A percentile compares a stretch with the other conserved stretches of the same genome.
phyloP scores from a whole-genome alignment of 2,797 vertebrate genomes.

The Centropyge bicolor region DNA sequence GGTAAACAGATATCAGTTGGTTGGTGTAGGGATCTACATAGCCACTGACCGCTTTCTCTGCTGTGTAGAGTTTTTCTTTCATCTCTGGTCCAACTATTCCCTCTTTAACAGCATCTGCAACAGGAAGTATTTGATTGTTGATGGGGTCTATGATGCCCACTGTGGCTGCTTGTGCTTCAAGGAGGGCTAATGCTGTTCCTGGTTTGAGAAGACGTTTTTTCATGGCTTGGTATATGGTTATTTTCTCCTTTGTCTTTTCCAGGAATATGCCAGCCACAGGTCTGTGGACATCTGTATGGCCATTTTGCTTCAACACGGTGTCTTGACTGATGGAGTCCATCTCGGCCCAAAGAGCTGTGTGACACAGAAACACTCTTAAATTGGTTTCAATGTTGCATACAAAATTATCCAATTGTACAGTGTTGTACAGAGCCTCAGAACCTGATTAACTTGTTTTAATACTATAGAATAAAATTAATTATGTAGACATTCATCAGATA shows the following conservation, averaged over 20 bases:
- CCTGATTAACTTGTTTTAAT: background rate
- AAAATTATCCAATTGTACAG: background rate
- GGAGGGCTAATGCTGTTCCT: constrained; percentile 90
- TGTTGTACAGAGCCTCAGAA: no score
- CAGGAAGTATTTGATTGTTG: constrained; percentile 88
- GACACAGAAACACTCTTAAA: constrained; percentile 41
- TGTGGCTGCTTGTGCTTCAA: constrained; percentile 94
- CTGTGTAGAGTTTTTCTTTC: constrained; percentile 92
- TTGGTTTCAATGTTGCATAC: constrained; percentile 1
- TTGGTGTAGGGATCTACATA: constrained; percentile 92
- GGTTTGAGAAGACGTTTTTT: constrained; percentile 91
- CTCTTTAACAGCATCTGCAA: constrained; percentile 90
- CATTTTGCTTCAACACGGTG: constrained; percentile 57
- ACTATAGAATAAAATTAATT: background rate
- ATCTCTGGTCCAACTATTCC: constrained; percentile 92
- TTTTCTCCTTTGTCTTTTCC: constrained; percentile 89
- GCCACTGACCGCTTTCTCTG: constrained; percentile 90
- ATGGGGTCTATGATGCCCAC: constrained; percentile 91
- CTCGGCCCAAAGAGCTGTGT: constrained; percentile 45
- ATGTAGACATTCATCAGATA: background rate
- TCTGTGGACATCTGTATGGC: constrained; percentile 77
- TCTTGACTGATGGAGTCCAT: constrained; percentile 62
- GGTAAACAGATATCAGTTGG: constrained; percentile 93
- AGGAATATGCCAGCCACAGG: constrained; percentile 91
- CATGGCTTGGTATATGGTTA: constrained; percentile 94